A percentile compares a stretch with the other conserved stretches of the same genome.
phyloP scores from a whole-genome alignment of 1,140 invertebrate species.

The Bombyx mori region DNA sequence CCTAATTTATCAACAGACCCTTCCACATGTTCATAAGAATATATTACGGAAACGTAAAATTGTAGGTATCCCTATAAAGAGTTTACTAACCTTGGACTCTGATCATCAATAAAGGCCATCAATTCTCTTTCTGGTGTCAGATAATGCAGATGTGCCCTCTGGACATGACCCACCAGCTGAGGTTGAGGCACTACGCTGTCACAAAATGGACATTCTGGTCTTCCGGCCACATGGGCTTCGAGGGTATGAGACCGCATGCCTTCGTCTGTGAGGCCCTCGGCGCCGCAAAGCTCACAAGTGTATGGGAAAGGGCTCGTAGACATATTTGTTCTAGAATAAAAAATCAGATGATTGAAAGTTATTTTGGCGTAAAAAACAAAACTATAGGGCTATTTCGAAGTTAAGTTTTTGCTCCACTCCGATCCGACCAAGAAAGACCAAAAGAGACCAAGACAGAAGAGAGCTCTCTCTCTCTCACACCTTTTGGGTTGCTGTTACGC shows the following conservation, averaged over 20 bases:
- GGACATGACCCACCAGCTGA: slow-evolving; percentile 84
- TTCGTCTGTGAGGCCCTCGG: slow-evolving; percentile 83
- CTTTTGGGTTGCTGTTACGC: no score
- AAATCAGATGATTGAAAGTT: slow-evolving; percentile 1
- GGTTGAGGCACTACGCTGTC: slow-evolving; percentile 79
- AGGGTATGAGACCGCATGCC: slow-evolving; percentile 85
- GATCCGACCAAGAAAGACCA: no score
- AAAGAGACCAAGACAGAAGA: no score
- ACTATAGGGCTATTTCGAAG: no score
- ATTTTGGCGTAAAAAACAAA: no score
- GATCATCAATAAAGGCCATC: slow-evolving; percentile 76
- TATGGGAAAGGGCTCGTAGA: slow-evolving; percentile 63
- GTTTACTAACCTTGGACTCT: slow-evolving; percentile 73
- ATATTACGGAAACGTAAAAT: no score
- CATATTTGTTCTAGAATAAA: slow-evolving; percentile 30
- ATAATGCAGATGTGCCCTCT: slow-evolving; percentile 85
- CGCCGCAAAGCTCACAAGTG: slow-evolving; percentile 86
- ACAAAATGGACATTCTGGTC: slow-evolving; percentile 86
- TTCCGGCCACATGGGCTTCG: slow-evolving; percentile 81
- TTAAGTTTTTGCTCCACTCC: no score
- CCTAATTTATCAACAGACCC: no score
- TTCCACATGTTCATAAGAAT: no score
- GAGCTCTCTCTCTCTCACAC: no score
- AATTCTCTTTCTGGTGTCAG: slow-evolving; percentile 78
- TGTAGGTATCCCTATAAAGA: no score